Base-by-base conservation (phyloP, 1,140 invertebrate species). In the Lasioglossum baleicum region DNA sequence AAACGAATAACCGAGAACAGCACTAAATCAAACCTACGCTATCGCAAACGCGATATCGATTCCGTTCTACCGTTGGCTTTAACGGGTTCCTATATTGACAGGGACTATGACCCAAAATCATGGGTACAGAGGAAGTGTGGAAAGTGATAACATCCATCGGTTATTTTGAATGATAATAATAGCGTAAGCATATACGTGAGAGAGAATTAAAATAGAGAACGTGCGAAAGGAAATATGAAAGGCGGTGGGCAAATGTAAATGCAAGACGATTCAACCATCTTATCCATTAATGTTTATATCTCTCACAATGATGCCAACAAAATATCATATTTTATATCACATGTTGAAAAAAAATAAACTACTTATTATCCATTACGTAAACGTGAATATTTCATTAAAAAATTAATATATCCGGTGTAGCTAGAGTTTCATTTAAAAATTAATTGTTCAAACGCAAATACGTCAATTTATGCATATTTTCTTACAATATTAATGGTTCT, bases 41-140 rank as follows among this genome's bases (percentile, higher is more conserved):
- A 15, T 35, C 70, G 69, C 69, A 81, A 81, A 72, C 61, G 69
- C 51, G 75, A 56, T 68, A 60, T 26, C 48, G 56, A 44, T 40
- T 72, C 73, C 60, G 74, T 78, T 75, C 26, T 11, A 6, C 60
- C 51, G 74, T 53, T 63, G 67, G 53, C 10, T 60, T 81, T 58
- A 73, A 73, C 20, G 26, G 11, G 11, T 11, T 44, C 6, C 2
- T 58, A 53, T 73, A 66, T 35, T 64, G 48, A 44, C 48, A 72
- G 15, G 22, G 20, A 26, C 20, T 42, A 22, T 61, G 42, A 64
- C n/a, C 60, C 26, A 17, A 71, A 64, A 77, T 63, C n/a, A 10
- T 17, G 56, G 35, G 17, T n/a, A 61, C 56, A 22, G 35, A 72
- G 61, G 56, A 71, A 48, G 44, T 31, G 20, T 72, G 5, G n/a